These are phyloP conservation scores for Pelagia noctiluca DNA, from an alignment of 30 jellyfish, hydroid and myxozoan genomes.

Conservation along the genomic window DNA sequence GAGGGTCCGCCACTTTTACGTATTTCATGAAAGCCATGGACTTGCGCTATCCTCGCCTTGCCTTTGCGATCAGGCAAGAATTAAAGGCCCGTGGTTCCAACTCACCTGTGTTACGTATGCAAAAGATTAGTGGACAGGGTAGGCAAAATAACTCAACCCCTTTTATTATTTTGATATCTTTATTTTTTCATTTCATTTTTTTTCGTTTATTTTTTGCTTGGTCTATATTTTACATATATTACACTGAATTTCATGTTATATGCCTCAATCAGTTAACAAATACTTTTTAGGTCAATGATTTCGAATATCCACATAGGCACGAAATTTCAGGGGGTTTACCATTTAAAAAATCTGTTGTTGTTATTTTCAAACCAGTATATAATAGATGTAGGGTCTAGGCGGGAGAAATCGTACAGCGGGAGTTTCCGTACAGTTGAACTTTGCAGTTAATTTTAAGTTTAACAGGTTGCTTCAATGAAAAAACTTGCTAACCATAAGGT, in stretches of 20 bases:
- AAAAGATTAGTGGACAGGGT: neutral
- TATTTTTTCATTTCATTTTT: neutral
- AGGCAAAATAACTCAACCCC: neutral
- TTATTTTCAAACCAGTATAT: too few relatives aligned
- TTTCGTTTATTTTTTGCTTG: neutral
- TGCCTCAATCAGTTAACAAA: too few relatives aligned
- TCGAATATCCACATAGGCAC: neutral
- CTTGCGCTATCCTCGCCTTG: conserved; percentile 36
- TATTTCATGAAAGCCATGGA: conserved; percentile 56
- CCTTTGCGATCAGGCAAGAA: conserved; percentile 40
- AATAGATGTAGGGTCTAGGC: too few relatives aligned
- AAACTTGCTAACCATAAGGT: too few relatives aligned
- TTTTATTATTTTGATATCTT: neutral
- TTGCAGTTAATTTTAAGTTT: too few relatives aligned
- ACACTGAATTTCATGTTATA: too few relatives aligned
- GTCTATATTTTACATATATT: neutral
- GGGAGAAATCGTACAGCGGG: too few relatives aligned
- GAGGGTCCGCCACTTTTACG: conserved; percentile 50
- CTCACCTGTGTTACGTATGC: neutral
- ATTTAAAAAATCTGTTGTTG: too few relatives aligned
- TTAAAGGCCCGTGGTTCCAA: neutral
- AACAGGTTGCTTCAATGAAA: too few relatives aligned
- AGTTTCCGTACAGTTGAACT: too few relatives aligned
- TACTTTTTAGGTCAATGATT: neutral
- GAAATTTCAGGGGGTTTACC: neutral